Conservation (phyloP, 2,113 vertebrate species). For the Bubo bubo region DNA sequence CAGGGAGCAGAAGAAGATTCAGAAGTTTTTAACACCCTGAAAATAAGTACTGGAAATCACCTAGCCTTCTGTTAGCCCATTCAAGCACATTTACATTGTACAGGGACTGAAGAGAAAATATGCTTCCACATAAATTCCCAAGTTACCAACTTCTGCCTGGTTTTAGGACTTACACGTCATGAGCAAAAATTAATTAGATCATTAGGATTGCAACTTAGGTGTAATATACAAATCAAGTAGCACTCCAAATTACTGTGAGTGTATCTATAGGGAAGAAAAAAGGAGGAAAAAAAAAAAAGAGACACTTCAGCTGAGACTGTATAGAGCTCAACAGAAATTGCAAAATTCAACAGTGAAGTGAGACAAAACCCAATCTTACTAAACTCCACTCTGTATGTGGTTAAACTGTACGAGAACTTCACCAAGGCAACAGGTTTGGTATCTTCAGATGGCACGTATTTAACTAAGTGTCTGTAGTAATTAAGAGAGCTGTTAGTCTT, state of each 20-base stretch:
- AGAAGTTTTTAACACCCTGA: not conserved
- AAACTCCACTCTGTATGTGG: not conserved
- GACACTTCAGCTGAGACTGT: not conserved
- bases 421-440: not conserved
- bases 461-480: not conserved
- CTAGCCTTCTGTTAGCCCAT: not conserved
- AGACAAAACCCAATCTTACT: not conserved
- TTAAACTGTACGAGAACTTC: not conserved
- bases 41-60: not conserved
- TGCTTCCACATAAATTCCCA: not conserved
- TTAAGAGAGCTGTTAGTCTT: not conserved
- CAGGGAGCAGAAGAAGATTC: not conserved
- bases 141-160: not conserved
- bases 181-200: not conserved
- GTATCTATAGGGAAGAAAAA: rapidly evolving
- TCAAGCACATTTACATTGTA: not conserved
- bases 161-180: not conserved
- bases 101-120: not conserved
- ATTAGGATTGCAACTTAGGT: not conserved
- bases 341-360: not conserved
- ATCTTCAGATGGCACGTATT: not conserved
- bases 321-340: not conserved
- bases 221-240: not conserved
- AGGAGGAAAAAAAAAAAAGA: rapidly evolving
- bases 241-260: not conserved